A percentile compares a stretch with the other conserved stretches of the same genome.
Conservation (phyloP, 1,140 invertebrate species). For the Luehdorfia chinensis region DNA sequence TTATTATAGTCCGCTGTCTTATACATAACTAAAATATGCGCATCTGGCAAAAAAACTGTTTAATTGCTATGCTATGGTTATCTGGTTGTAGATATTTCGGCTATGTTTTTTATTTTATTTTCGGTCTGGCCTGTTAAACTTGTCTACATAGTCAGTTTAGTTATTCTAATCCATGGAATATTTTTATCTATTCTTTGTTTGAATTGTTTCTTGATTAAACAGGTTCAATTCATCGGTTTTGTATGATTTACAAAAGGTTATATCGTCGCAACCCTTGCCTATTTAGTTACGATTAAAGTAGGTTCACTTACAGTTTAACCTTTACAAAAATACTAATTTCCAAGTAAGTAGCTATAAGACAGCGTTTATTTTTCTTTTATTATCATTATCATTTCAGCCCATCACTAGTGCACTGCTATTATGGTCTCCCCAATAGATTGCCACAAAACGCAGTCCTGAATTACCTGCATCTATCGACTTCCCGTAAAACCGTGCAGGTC, state of each 20-base stretch:
- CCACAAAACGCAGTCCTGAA: too few relatives aligned
- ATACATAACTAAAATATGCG: background rate
- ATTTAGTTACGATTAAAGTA: too few relatives aligned
- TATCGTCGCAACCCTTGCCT: too few relatives aligned
- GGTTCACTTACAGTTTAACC: too few relatives aligned
- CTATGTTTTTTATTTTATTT: constrained; percentile 37
- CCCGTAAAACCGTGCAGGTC: too few relatives aligned
- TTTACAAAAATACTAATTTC: too few relatives aligned
- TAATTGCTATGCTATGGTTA: background rate
- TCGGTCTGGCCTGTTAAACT: constrained; percentile 39
- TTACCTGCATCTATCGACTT: too few relatives aligned
- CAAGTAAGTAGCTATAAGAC: too few relatives aligned
- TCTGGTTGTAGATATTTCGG: constrained; percentile 1
- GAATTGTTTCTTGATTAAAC: background rate
- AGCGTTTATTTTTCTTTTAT: too few relatives aligned
- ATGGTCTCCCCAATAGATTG: too few relatives aligned
- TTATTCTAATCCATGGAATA: constrained; percentile 20
- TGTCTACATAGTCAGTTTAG: constrained; percentile 30
- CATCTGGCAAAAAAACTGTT: constrained; percentile 5
- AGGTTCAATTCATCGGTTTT: background rate
- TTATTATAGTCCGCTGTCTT: background rate
- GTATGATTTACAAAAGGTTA: background rate
- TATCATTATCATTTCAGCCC: too few relatives aligned
- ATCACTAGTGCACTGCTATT: too few relatives aligned
- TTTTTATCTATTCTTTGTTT: constrained; percentile 17